Evolutionary conservation across 1,140 invertebrate genomes (phyloP).

Genomic region (Diuraphis noxia): DNA sequence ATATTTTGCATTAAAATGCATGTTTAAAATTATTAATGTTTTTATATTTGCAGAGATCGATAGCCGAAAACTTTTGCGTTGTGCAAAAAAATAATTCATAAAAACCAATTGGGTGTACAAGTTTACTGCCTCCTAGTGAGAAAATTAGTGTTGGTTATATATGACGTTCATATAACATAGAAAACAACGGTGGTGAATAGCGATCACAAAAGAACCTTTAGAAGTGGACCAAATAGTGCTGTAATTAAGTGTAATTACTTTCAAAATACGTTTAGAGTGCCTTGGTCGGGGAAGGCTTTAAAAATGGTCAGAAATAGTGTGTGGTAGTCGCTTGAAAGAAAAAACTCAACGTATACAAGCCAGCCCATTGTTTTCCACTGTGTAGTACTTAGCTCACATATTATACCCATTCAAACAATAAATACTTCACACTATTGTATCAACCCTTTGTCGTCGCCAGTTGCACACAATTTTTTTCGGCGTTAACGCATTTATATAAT

Average conservation of each 20-base stretch:
- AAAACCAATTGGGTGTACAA: background rate
- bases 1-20: background rate
- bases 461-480: background rate
- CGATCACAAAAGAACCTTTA: conserved; percentile 27
- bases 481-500: background rate
- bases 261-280: conserved; percentile 43
- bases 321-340: conserved; percentile 5
- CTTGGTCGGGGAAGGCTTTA: background rate
- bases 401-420: conserved; percentile 26
- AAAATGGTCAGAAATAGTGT: conserved; percentile 22
- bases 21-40: background rate
- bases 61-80: background rate
- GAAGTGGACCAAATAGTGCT: conserved; percentile 2
- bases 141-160: background rate
- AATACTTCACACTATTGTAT: conserved; percentile 53
- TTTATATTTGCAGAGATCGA: background rate
- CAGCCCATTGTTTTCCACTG: conserved; percentile 25
- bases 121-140: background rate
- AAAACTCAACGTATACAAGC: conserved; percentile 24
- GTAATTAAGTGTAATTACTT: conserved; percentile 50
- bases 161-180: background rate
- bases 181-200: background rate
- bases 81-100: background rate
- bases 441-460: conserved; percentile 35
- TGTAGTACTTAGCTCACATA: conserved; percentile 14